A percentile compares a stretch with the other conserved stretches of the same genome.
Conservation (phyloP, 2,113 vertebrate genomes). For the Nycticebus coucang region DNA sequence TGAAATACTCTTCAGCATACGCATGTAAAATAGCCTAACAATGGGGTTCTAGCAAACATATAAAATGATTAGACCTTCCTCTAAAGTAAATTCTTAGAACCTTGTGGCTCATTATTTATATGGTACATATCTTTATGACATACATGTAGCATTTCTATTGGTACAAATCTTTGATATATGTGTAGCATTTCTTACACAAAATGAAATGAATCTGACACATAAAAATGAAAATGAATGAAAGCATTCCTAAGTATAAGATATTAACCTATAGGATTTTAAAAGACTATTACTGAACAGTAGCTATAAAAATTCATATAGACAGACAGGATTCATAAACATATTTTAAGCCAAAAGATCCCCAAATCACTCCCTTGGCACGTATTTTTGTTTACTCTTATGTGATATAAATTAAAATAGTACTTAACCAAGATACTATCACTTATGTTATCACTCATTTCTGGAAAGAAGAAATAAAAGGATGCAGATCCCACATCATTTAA, state of each 20-base stretch:
- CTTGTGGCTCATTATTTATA: background rate
- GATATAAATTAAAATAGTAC: background rate
- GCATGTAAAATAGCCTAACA: background rate
- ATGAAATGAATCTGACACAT: slow-evolving; percentile 35
- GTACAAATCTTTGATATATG: no score
- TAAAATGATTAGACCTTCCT: background rate
- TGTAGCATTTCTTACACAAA: background rate
- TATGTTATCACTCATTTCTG: slow-evolving; percentile 4
- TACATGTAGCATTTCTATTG: no score
- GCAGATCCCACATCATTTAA: slow-evolving; percentile 70
- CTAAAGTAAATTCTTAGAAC: background rate
- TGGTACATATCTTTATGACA: background rate
- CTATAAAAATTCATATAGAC: background rate
- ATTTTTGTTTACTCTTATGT: background rate
- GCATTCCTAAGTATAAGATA: background rate
- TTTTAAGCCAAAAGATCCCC: background rate
- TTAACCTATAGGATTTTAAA: background rate
- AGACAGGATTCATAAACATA: background rate
- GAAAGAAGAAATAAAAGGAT: slow-evolving; percentile 50
- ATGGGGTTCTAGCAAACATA: background rate
- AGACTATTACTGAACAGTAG: background rate
- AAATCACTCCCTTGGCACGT: background rate
- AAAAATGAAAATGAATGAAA: slow-evolving; percentile 49
- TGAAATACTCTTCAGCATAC: background rate
- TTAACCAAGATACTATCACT: background rate